These are phyloP conservation scores for Temnothorax nylanderi DNA, from an alignment of 1,140 invertebrate genomes.

Conservation along the genomic window DNA sequence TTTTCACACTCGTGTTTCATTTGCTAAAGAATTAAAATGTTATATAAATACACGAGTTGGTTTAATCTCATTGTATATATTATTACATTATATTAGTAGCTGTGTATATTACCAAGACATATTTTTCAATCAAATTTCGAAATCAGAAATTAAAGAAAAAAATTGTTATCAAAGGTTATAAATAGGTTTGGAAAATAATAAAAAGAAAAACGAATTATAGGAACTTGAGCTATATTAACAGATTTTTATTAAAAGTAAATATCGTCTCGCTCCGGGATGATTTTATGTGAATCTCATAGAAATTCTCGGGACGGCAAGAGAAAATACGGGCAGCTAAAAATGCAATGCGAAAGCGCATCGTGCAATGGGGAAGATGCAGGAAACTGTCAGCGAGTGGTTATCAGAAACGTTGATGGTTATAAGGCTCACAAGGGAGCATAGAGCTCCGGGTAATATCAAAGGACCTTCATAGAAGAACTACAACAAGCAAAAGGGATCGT, in stretches of 20 bases:
- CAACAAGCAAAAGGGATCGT: neutral
- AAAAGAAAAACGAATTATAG: neutral
- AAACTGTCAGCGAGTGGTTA: slow-evolving; percentile 13
- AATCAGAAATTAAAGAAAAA: neutral
- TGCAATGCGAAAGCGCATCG: neutral
- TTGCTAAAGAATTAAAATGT: neutral
- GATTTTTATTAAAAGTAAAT: neutral
- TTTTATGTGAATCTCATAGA: neutral
- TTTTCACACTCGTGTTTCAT: neutral
- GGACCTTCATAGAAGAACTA: slow-evolving; percentile 50
- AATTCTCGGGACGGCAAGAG: neutral
- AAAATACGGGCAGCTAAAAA: neutral
- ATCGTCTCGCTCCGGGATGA: neutral
- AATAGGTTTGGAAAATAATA: neutral
- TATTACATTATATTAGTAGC: too few relatives aligned
- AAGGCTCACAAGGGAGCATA: neutral
- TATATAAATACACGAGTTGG: neutral
- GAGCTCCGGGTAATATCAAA: slow-evolving; percentile 50
- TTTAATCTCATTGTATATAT: neutral
- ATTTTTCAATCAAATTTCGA: neutral
- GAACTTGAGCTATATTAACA: neutral
- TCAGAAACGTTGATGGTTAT: slow-evolving; percentile 24
- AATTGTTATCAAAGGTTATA: neutral
- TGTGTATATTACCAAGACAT: too few relatives aligned
- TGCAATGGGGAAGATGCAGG: neutral